phyloP scores from a whole-genome alignment of 35 echinoderm and acorn worm species.

The Stichopus chloronotus region DNA sequence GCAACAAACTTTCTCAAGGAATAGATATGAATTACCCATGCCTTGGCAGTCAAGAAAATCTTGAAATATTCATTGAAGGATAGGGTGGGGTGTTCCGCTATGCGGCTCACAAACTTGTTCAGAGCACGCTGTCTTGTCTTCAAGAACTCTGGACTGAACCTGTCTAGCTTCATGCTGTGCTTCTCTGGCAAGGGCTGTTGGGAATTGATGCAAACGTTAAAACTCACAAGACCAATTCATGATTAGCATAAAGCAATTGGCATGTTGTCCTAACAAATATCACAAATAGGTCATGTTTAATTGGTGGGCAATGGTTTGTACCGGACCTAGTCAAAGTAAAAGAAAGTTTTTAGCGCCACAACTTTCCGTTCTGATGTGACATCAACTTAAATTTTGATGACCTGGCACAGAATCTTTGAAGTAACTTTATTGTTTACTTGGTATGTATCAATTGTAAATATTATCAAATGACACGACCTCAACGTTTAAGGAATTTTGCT shows the following conservation, averaged over 20 bases:
- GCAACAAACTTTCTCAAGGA: constrained; percentile 52
- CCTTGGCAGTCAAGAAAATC: constrained; percentile 98
- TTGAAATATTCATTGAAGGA: constrained; percentile 95
- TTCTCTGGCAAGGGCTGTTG: constrained; percentile 95
- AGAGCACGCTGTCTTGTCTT: constrained; percentile 77
- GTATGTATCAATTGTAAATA: no score
- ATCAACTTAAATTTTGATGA: no score
- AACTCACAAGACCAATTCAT: not conserved
- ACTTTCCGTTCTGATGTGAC: not conserved
- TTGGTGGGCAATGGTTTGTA: not conserved
- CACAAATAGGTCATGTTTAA: no score
- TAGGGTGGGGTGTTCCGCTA: constrained; percentile 84
- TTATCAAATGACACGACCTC: no score
- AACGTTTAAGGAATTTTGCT: no score
- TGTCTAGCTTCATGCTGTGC: constrained; percentile 86
- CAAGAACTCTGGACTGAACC: constrained; percentile 79
- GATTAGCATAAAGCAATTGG: not conserved
- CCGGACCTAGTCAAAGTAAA: not conserved
- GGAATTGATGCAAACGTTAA: constrained; percentile 6
- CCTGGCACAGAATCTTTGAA: no score
- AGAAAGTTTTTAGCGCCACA: not conserved
- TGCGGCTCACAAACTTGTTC: constrained; percentile 87
- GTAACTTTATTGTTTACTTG: no score
- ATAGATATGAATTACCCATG: constrained; percentile 92
- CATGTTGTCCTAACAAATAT: not conserved